A percentile compares a stretch with the other conserved stretches of the same genome.
Conservation (phyloP, 2,888 invertebrate genomes). For the Brenthis ino region DNA sequence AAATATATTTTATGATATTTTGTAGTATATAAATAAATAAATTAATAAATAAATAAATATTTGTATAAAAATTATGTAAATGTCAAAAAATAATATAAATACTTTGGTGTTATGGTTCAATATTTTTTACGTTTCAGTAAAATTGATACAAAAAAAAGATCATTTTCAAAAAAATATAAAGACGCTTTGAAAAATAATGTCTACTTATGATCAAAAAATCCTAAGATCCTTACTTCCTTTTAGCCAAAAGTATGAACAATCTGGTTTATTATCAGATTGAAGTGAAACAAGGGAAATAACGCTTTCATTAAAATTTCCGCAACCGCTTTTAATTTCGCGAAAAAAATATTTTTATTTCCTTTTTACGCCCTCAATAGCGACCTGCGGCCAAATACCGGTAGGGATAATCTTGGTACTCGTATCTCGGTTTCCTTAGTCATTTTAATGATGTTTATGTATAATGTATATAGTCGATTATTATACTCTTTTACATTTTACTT, state of each 20-base stretch:
- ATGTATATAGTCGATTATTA: constrained; percentile 63
- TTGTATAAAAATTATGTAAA: neutral
- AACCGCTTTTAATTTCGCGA: constrained; percentile 17
- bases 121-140: constrained; percentile 8
- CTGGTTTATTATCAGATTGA: constrained; percentile 17
- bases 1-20: neutral
- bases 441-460: constrained; percentile 67
- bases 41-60: too few species aligned
- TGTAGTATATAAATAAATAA: neutral
- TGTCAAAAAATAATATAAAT: neutral
- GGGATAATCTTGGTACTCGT: constrained; percentile 51
- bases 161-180: constrained; percentile 11
- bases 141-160: neutral
- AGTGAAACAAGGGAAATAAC: constrained; percentile 20
- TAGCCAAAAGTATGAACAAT: constrained; percentile 21
- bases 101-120: constrained; percentile 18
- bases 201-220: constrained; percentile 7
- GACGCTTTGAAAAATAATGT: neutral
- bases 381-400: constrained; percentile 46
- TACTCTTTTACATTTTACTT: constrained; percentile 44
- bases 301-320: constrained; percentile 43
- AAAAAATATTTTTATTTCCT: constrained; percentile 45
- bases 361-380: constrained; percentile 53
- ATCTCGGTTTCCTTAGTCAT: constrained; percentile 56
- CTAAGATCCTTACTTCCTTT: constrained; percentile 7